Evolutionary conservation across 2,888 invertebrate species (phyloP).

Genomic region (Drosophila pegasa): DNA sequence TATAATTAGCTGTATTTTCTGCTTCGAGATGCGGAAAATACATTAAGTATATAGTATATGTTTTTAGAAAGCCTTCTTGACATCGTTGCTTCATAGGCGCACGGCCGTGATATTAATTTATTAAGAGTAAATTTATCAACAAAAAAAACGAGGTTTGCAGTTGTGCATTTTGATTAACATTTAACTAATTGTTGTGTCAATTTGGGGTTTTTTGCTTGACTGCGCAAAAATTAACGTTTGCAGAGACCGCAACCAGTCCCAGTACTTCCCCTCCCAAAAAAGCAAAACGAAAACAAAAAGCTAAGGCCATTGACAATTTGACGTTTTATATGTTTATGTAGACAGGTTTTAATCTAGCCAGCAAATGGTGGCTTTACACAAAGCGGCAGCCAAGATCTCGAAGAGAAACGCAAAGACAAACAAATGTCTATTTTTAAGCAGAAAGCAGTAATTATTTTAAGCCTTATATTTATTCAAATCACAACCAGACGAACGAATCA

Average conservation of each 20-base stretch:
- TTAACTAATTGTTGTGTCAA: conserved; percentile 68
- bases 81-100: conserved; percentile 34
- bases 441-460: neutral
- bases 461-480: conserved; percentile 17
- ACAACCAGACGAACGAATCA: conserved; percentile 4
- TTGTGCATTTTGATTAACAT: conserved; percentile 69
- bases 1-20: neutral
- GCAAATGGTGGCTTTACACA: neutral
- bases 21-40: conserved; percentile 2
- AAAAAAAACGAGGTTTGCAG: conserved; percentile 31
- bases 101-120: conserved; percentile 44
- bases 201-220: conserved; percentile 46
- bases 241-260: conserved; percentile 56
- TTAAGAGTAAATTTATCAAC: conserved; percentile 42
- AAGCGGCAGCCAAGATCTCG: conserved; percentile 8
- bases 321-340: conserved; percentile 8
- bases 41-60: conserved; percentile 6
- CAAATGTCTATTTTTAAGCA: neutral
- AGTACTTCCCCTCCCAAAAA: conserved; percentile 25
- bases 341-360: conserved; percentile 22
- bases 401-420: neutral
- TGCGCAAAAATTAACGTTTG: conserved; percentile 58
- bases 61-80: conserved; percentile 50
- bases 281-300: conserved; percentile 2
- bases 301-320: conserved; percentile 44